A percentile compares a stretch with the other conserved stretches of the same genome.
phyloP scores from a whole-genome alignment of 1,140 invertebrate genomes.

The Drosophila bifasciata region DNA sequence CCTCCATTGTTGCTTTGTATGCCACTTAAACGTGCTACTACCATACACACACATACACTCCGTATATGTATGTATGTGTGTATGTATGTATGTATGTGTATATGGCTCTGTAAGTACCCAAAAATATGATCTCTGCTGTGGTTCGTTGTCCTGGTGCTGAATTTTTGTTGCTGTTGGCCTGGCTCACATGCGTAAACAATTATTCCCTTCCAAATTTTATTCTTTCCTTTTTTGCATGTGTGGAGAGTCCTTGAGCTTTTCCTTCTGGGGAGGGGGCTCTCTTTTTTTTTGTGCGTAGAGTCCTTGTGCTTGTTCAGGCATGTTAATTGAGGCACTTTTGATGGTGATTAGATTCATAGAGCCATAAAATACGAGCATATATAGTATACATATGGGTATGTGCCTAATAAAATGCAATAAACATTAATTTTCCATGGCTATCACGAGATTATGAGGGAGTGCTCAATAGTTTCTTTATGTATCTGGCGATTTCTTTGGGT shows the following conservation, averaged over 20 bases:
- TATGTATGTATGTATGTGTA: too few species aligned
- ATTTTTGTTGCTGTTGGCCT: constrained; percentile 5
- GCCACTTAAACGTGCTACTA: constrained; percentile 44
- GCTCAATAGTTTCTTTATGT: not conserved
- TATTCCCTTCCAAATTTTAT: constrained; percentile 31
- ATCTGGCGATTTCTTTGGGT: too few species aligned
- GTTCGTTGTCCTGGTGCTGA: constrained; percentile 24
- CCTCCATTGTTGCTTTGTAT: constrained; percentile 25
- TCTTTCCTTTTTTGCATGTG: constrained; percentile 21
- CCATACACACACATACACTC: too few species aligned
- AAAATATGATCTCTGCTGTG: constrained; percentile 17
- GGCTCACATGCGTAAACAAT: constrained; percentile 52
- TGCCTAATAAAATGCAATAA: constrained; percentile 60
- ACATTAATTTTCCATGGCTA: constrained; percentile 27
- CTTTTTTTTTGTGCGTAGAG: constrained; percentile 22
- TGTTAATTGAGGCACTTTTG: constrained; percentile 74
- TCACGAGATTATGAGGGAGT: not conserved
- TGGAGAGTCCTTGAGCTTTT: constrained; percentile 17
- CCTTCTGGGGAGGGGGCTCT: too few species aligned
- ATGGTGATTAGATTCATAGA: constrained; percentile 53
- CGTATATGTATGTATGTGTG: too few species aligned
- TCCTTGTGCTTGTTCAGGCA: constrained; percentile 53
- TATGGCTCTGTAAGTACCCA: too few species aligned
- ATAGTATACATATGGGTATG: constrained; percentile 35
- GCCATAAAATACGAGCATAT: constrained; percentile 34